Base-by-base conservation (phyloP, 2,888 invertebrate species). In the Mystacides longicornis region DNA sequence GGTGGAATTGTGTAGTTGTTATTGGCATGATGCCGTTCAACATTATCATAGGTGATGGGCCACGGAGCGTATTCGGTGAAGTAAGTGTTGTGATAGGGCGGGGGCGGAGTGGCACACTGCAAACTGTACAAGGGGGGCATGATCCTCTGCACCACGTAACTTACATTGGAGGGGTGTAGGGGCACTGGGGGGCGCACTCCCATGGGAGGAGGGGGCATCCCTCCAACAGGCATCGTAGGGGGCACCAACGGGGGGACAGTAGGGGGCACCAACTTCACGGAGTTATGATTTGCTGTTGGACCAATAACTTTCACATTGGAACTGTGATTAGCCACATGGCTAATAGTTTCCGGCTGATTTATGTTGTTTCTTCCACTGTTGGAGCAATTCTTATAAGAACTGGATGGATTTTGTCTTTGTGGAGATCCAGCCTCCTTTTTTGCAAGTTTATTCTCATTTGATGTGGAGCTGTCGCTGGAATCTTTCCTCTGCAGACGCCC, bases 1-100 rank as follows among this genome's bases (percentile, higher is more conserved):
- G 76, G 74, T 2, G 75, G 75, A 3, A 74, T 62, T 60, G 71
- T 74, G 63, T 74, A 75, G 63, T 75, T 75, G 1, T 74, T 61
- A 60, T 75, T 75, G 16, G 74, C 70, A 61, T 69, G 71, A 52
- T 66, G 67, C 0, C 71, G 68, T 49, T 72, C 71, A 65, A 66
- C 71, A 51, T 67, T 68, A 58, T 76, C 75, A 66, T 74, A 77
- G 1, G 73, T 64, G 64, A 73, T 69, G 64, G 74, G 76, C 76
- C 75, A 76, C 23, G 75, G 73, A 16, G 70, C 69, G n/a, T 62
- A 64, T 47, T 69, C 67, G 62, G 71, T 73, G 64, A 73, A 75
- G 67, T 72, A 73, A 64, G 72, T 71, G 11, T 68, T 64, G 16
- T 64, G 61, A 54, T 66, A 66, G 33, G 68, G 66, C 9, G 56